Conservation (phyloP, 2,113 vertebrate species). For the Lasiurus borealis region DNA sequence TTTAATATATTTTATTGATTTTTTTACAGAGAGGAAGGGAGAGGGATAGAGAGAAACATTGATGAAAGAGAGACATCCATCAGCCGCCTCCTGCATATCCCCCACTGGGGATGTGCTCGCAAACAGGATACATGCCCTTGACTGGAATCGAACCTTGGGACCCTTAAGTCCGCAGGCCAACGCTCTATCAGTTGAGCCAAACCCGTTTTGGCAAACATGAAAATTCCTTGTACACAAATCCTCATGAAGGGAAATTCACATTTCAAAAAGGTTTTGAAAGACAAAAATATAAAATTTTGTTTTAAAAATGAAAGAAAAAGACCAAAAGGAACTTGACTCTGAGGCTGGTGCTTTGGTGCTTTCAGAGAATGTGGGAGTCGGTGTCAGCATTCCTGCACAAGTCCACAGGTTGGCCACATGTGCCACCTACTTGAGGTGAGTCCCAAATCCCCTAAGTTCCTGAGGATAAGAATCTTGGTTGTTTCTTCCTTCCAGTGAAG, state of each 20-base stretch:
- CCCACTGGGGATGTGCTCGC: no score
- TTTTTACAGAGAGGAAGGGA: no score
- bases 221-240: conserved; percentile 20
- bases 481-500: neutral
- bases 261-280: neutral
- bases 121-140: no score
- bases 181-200: no score
- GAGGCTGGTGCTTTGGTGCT: neutral
- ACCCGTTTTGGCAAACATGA: neutral
- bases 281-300: neutral
- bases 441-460: neutral
- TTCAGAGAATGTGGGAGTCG: neutral
- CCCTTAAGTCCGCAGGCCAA: no score
- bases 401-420: neutral
- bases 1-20: no score
- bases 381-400: neutral
- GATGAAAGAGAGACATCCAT: no score
- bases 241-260: conserved; percentile 14
- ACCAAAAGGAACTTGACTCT: neutral
- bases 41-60: no score
- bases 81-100: no score
- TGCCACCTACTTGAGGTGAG: neutral
- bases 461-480: neutral
- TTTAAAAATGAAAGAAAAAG: neutral
- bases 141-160: no score